Evolutionary conservation across 2,888 invertebrate species (phyloP), one percentile per base, ranked within the genome.

Genomic region (Prosopocoilus inquinatus): DNA sequence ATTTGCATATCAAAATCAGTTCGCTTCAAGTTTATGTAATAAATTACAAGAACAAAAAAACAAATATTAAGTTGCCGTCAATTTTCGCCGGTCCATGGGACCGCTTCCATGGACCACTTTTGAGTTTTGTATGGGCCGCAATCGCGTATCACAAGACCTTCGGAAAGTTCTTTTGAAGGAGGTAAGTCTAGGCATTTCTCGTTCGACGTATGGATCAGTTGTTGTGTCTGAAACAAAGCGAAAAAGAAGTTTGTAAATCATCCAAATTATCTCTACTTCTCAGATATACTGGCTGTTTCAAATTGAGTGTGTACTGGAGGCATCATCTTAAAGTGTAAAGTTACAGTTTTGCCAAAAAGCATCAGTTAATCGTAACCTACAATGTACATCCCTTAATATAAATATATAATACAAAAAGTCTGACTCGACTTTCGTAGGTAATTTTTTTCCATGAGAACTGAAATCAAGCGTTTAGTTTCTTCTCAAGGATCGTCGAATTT

Each of bases 31-130:
- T 41, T 41, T 15, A 41, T n/a, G 13, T 41, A 41, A 36, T 43
- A 43, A 46, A 39, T 13, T 32, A 28, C 28, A 47, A 32, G 43
- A n/a, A 43, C 15, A 43, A 20, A 20, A n/a, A 12, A 12, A 34
- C 32, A 33, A 47, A 47, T 11, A 47, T 11, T 33, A 33, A 34
- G 28, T n/a, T 9, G 28, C 28, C 9, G 33, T 46, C n/a, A 32
- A 12, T 33, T 47, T 47, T 47, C 34, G 34, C 33, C 34, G 15
- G 83, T 84, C 90, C 90, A 89, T 68, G 83, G 78, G 66, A 89
- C 83, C 53, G 81, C 70, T 73, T 88, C 85, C 58, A 89, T 78
- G 67, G 78, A 77, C 90, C 90, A 90, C 66, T 84, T 82, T 73
- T 90, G 90, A 51, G 82, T 80, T 33, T 75, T 70, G 53, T 80